Conservation (phyloP, 1,140 invertebrate genomes). For the Panagrolaimus sp. region DNA sequence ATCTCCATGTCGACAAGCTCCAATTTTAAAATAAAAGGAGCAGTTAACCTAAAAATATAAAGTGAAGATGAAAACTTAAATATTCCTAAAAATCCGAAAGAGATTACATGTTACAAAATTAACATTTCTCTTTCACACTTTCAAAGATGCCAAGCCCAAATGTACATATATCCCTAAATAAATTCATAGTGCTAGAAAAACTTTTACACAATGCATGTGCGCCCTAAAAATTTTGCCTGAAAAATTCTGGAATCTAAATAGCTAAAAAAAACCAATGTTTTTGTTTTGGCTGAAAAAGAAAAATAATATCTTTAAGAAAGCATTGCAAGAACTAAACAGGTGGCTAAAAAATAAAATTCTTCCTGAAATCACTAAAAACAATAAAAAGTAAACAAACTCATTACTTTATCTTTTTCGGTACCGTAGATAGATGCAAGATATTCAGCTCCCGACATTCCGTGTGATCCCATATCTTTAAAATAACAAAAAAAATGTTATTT, state of each 20-base stretch:
- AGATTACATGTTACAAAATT: conserved; percentile 9
- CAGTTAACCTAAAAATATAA: conserved; percentile 86
- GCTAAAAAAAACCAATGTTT: conserved; percentile 11
- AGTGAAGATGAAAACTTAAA: neutral
- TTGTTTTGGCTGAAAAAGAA: conserved; percentile 8
- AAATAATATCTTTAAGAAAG: neutral
- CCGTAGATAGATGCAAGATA: conserved; percentile 98
- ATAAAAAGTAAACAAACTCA: neutral
- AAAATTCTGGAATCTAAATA: no score
- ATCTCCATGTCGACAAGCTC: conserved; percentile 93
- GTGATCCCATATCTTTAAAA: neutral
- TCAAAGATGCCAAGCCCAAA: conserved; percentile 10
- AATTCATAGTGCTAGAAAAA: conserved; percentile 3
- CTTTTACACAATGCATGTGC: neutral
- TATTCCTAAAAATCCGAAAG: neutral
- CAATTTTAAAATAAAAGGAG: conserved; percentile 99
- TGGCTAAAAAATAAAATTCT: no score
- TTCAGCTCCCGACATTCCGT: conserved; percentile 66
- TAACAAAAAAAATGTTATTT: no score
- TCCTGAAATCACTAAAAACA: neutral
- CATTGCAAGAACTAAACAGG: neutral
- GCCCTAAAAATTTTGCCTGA: neutral
- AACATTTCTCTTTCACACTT: neutral
- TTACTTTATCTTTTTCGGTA: conserved; percentile 87
- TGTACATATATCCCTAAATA: conserved; percentile 1